A percentile compares a stretch with the other conserved stretches of the same genome.
phyloP scores from a whole-genome alignment of 2,113 vertebrate species.

The Haemorhous mexicanus region DNA sequence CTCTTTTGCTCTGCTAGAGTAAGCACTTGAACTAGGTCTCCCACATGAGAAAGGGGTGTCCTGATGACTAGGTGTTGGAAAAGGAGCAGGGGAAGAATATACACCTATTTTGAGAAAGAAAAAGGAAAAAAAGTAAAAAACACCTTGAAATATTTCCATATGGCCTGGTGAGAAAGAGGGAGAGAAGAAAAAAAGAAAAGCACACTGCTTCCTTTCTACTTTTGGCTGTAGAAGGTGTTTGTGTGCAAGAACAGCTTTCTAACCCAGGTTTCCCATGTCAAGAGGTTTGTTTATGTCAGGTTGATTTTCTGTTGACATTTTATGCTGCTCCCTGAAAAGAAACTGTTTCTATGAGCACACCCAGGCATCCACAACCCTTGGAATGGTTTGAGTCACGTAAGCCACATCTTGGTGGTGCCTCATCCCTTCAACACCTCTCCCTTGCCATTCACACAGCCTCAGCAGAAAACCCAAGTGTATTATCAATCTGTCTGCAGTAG shows the following conservation, averaged over 20 bases:
- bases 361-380: neutral
- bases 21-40: neutral
- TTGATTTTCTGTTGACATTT: neutral
- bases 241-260: neutral
- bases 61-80: neutral
- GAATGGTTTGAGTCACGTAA: neutral
- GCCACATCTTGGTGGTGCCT: neutral
- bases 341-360: neutral
- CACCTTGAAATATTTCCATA: neutral
- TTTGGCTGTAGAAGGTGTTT: neutral
- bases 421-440: neutral
- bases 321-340: neutral
- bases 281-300: neutral
- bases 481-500: accelerated
- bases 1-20: neutral
- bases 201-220: neutral
- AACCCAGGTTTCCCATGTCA: neutral
- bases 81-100: neutral
- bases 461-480: neutral
- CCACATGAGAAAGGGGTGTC: neutral
- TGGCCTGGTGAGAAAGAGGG: neutral
- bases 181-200: neutral
- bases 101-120: neutral
- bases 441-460: neutral
- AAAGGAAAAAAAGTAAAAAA: neutral